A percentile compares a stretch with the other conserved stretches of the same genome.
phyloP scores from a whole-genome alignment of 1,140 invertebrate species.

The Octopus sinensis region DNA sequence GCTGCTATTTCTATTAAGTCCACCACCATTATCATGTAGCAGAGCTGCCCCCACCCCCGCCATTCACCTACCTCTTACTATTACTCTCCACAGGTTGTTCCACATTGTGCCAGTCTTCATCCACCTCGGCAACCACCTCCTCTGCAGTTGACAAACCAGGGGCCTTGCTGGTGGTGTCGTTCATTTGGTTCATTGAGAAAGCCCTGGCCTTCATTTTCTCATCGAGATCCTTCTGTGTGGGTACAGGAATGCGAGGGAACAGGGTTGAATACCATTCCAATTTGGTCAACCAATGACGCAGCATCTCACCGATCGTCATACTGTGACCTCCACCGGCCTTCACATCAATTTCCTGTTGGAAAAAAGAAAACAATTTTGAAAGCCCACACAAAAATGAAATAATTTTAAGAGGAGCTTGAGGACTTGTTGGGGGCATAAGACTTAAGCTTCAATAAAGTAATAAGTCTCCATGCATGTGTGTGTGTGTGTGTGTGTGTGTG shows the following conservation, averaged over 20 bases:
- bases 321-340: conserved; percentile 93
- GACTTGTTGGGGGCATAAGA: too few relatives aligned
- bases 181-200: not conserved
- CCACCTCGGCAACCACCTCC: not conserved
- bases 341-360: conserved; percentile 81
- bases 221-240: conserved; percentile 76
- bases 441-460: too few relatives aligned
- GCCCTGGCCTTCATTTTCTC: conserved; percentile 39
- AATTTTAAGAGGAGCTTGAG: too few relatives aligned
- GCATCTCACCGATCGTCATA: conserved; percentile 91
- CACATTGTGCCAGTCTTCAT: not conserved
- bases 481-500: too few relatives aligned
- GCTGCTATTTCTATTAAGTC: too few relatives aligned
- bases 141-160: not conserved
- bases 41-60: too few relatives aligned
- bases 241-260: conserved; percentile 98
- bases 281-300: conserved; percentile 90
- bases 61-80: too few relatives aligned
- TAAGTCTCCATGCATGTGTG: too few relatives aligned
- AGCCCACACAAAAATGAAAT: too few relatives aligned
- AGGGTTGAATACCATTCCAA: conserved; percentile 91
- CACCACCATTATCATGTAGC: too few relatives aligned
- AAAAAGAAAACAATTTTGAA: not conserved
- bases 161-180: not conserved
- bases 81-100: not conserved